Evolutionary conservation across 1,140 invertebrate species (phyloP), one percentile per base, ranked within the genome.

Genomic region (Paralvinella palmiformis): DNA sequence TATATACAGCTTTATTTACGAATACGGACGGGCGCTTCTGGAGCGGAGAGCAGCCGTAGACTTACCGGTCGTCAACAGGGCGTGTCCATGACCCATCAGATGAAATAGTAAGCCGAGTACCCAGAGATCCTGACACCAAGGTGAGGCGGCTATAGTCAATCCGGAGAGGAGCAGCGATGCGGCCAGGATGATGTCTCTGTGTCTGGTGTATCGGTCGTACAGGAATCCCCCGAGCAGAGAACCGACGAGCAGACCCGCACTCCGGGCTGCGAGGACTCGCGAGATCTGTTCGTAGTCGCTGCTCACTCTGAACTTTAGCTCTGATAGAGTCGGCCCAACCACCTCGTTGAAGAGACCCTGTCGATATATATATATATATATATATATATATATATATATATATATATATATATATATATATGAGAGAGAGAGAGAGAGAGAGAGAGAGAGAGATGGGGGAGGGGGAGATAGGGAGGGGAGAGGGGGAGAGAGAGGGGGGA

Each of bases 331-430:
- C 31, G 60, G 60, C 13, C 60, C 60, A 52, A 50, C 37, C 22
- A 62, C 24, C 48, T 62, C 60, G 29, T n/a, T 24, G 37, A 20
- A 62, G 20, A 62, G 41, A 62, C 60, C 60, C 60, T 62, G 48
- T n/a, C n/a, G n/a, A n/a, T n/a, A n/a, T n/a, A n/a, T n/a, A n/a
- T n/a, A n/a, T n/a, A n/a, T n/a, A n/a, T n/a, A n/a, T n/a, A n/a
- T n/a, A n/a, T n/a, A n/a, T n/a, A n/a, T n/a, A n/a, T n/a, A n/a
- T n/a, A n/a, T n/a, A n/a, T n/a, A n/a, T n/a, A n/a, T n/a, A n/a
- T n/a, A n/a, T n/a, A n/a, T n/a, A n/a, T n/a, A n/a, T n/a, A n/a
- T n/a, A n/a, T n/a, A n/a, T n/a, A n/a, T n/a, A n/a, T n/a, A n/a
- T n/a, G n/a, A n/a, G n/a, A n/a, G n/a, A n/a, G n/a, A n/a, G n/a